These are phyloP conservation scores for Pionites leucogaster DNA, from an alignment of 2,113 vertebrate genomes.

Conservation along the genomic window DNA sequence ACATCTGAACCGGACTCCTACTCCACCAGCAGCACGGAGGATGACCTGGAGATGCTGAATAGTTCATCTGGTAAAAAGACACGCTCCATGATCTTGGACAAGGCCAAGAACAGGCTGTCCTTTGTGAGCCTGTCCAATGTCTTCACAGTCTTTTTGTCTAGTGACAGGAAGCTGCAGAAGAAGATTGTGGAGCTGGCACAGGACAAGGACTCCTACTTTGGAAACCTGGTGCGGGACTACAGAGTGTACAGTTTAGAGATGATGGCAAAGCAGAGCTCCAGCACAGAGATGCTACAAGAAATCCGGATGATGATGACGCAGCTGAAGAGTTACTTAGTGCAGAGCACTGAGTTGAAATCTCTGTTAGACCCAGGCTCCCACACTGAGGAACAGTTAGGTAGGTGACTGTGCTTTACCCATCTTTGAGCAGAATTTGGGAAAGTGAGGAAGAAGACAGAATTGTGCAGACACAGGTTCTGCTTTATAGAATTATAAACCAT, in stretches of 20 bases:
- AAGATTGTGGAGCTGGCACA: conserved; percentile 90
- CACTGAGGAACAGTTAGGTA: conserved; percentile 83
- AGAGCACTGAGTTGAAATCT: conserved; percentile 89
- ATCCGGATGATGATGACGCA: conserved; percentile 98
- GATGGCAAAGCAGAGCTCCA: conserved; percentile 87
- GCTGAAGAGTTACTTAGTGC: conserved; percentile 95
- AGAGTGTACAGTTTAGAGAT: conserved; percentile 91
- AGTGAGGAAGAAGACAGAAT: neutral
- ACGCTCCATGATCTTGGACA: conserved; percentile 84
- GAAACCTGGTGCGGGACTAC: conserved; percentile 91
- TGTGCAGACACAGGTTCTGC: neutral
- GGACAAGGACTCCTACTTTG: conserved; percentile 91
- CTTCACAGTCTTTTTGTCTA: conserved; percentile 87
- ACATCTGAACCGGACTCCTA: conserved; percentile 84
- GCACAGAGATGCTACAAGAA: conserved; percentile 96
- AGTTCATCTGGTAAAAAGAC: conserved; percentile 75
- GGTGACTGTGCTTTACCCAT: conserved; percentile 27
- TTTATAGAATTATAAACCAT: neutral
- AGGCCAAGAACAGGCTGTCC: conserved; percentile 87
- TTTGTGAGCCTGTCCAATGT: conserved; percentile 81
- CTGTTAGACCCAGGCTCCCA: conserved; percentile 81
- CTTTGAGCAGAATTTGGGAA: neutral
- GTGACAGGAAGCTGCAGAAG: conserved; percentile 88
- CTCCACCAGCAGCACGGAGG: conserved; percentile 92
- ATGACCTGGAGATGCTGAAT: conserved; percentile 78